Conservation (phyloP, 1,140 invertebrate species). For the Eupeodes corollae region DNA sequence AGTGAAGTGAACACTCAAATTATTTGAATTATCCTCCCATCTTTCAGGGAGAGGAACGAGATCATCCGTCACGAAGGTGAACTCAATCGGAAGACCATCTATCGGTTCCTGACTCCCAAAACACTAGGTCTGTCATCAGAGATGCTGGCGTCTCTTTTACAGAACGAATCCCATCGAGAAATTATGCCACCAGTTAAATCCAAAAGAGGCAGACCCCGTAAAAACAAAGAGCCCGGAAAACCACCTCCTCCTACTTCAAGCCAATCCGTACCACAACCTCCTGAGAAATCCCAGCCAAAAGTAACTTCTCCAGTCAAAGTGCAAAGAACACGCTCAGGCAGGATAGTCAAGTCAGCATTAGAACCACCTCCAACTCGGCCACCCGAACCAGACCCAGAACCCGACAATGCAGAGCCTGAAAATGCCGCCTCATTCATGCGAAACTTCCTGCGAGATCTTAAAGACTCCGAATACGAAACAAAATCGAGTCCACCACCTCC, state of each 20-base stretch:
- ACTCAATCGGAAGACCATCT: slow-evolving; percentile 28
- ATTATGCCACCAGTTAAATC: background rate
- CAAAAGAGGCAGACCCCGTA: background rate
- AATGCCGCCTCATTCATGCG: background rate
- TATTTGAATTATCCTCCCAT: background rate
- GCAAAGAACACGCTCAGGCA: slow-evolving; percentile 19
- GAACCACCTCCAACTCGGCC: too few relatives aligned
- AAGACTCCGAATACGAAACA: slow-evolving; percentile 20
- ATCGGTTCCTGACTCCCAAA: slow-evolving; percentile 23
- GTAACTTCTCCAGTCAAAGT: background rate
- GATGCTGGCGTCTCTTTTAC: background rate
- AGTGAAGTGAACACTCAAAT: too few relatives aligned
- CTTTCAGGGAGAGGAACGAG: slow-evolving; percentile 24
- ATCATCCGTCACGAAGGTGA: slow-evolving; percentile 18
- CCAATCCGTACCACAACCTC: background rate
- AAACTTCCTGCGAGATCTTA: slow-evolving; percentile 14
- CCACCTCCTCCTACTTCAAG: background rate
- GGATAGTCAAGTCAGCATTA: slow-evolving; percentile 5
- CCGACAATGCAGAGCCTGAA: background rate
- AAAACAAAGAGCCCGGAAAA: background rate
- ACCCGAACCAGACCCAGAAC: too few relatives aligned
- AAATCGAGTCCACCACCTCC: background rate
- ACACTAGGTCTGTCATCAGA: slow-evolving; percentile 17
- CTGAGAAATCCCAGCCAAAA: background rate
- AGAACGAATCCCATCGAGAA: background rate